Evolutionary conservation across 2,888 invertebrate genomes (phyloP), one percentile per base, ranked within the genome.

Genomic region (Spisula solida): DNA sequence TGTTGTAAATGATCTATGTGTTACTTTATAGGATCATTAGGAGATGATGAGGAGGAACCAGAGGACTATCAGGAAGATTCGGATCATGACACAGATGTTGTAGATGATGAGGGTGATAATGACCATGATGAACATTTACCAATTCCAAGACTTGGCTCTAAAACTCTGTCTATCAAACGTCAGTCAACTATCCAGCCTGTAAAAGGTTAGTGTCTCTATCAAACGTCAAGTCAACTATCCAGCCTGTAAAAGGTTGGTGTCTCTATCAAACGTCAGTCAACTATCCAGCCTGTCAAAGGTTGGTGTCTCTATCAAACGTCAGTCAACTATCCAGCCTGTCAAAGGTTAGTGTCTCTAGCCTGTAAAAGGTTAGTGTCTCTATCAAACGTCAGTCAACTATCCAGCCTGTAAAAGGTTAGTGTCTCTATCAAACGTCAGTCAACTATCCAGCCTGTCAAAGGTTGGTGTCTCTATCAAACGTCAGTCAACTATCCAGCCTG

Each of bases 1-100:
- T 41, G 8, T 8, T 41, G 2, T 2, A 41, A 5, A 41, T 5
- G 41, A 41, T 2, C 1, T 82, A 20, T 25, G n/a, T 66, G n/a
- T 66, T 10, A 1, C 5, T 75, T 34, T 75, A 12, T 18, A 75
- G 75, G 75, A 75, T 25, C 34, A 47, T 70, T 81, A 29, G 81
- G 60, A 60, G 89, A 87, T 16, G 51, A 81, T 41, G 91, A 91
- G n/a, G 85, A 87, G 47, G 85, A 88, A 82, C 48, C 81, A 81
- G 56, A 85, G 55, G 84, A 79, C 10, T 90, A 91, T 0, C 88
- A 92, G 47, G 90, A 91, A 55, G 93, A 93, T 31, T 90, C 92
- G 82, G 94, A 94, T 81, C 92, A 92, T 18, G 94, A 94, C 55
- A 86, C 90, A 25, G 94, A 91, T 16, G 94, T 92, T 10, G 93